phyloP scores from a whole-genome alignment of 2,888 invertebrate genomes.

The Agrochola litura region DNA sequence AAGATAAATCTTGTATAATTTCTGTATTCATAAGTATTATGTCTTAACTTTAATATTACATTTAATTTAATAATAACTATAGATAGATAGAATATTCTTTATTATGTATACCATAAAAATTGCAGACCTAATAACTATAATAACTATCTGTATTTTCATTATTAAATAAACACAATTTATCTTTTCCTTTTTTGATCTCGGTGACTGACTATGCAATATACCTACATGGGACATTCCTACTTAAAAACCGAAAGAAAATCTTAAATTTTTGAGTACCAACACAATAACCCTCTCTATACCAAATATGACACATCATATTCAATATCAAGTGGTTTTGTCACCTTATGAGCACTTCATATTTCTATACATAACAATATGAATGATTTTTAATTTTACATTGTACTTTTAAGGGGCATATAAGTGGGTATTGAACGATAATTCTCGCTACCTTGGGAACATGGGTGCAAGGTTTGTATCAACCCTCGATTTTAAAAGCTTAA shows the following conservation, averaged over 20 bases:
- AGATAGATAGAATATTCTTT: no score
- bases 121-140: no score
- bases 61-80: no score
- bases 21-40: constrained; percentile 9
- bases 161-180: no score
- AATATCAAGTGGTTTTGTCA: constrained; percentile 82
- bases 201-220: no score
- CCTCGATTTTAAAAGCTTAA: constrained; percentile 38
- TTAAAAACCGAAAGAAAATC: not conserved
- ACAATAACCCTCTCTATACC: constrained; percentile 24
- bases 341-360: constrained; percentile 73
- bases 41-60: not conserved
- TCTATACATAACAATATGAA: constrained; percentile 74
- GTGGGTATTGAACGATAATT: constrained; percentile 72
- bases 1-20: constrained; percentile 31
- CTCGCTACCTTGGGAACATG: constrained; percentile 59
- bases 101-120: no score
- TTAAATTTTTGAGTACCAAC: not conserved
- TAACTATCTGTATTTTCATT: no score
- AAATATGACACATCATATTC: constrained; percentile 82
- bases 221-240: no score
- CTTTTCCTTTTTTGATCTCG: no score
- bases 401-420: constrained; percentile 73
- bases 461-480: constrained; percentile 15
- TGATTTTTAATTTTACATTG: constrained; percentile 75